Evolutionary conservation across 2,113 vertebrate species (phyloP).

Genomic region (Silurus glanis): DNA sequence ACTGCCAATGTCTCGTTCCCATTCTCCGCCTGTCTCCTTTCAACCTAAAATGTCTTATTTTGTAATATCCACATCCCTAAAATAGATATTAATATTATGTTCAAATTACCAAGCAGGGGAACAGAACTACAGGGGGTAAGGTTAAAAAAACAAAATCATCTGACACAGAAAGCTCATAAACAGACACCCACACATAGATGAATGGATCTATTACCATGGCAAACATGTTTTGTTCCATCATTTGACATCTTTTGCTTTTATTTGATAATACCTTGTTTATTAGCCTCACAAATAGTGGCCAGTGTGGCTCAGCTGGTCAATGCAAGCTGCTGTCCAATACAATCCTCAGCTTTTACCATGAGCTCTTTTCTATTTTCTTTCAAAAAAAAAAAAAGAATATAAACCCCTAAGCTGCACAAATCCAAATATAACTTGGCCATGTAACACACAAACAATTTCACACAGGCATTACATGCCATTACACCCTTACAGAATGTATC

Average conservation of each 20-base stretch:
- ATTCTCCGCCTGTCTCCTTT: background rate
- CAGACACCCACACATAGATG: slow-evolving; percentile 28
- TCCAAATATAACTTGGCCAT: slow-evolving; percentile 1
- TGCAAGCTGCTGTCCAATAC: background rate
- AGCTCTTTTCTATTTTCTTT: slow-evolving; percentile 13
- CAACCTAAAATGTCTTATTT: slow-evolving; percentile 1
- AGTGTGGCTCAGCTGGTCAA: slow-evolving; percentile 8
- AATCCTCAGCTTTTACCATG: slow-evolving; percentile 26
- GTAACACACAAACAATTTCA: slow-evolving; percentile 8
- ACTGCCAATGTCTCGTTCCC: slow-evolving; percentile 1
- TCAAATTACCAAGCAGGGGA: background rate
- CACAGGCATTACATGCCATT: slow-evolving; percentile 1
- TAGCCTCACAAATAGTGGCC: background rate
- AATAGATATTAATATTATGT: slow-evolving; percentile 13
- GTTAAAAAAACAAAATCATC: slow-evolving; percentile 16
- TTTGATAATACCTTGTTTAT: slow-evolving; percentile 30
- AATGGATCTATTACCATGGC: slow-evolving; percentile 28
- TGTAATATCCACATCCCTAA: slow-evolving; percentile 18
- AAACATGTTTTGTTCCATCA: slow-evolving; percentile 5
- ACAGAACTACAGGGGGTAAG: background rate
- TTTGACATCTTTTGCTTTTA: slow-evolving; percentile 17
- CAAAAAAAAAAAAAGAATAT: background rate
- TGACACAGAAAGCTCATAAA: slow-evolving; percentile 11
- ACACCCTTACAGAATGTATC: too few species aligned
- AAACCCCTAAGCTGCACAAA: background rate